These are phyloP conservation scores for Norana najaformis DNA, from an alignment of 2,888 invertebrate species.

Conservation along the genomic window DNA sequence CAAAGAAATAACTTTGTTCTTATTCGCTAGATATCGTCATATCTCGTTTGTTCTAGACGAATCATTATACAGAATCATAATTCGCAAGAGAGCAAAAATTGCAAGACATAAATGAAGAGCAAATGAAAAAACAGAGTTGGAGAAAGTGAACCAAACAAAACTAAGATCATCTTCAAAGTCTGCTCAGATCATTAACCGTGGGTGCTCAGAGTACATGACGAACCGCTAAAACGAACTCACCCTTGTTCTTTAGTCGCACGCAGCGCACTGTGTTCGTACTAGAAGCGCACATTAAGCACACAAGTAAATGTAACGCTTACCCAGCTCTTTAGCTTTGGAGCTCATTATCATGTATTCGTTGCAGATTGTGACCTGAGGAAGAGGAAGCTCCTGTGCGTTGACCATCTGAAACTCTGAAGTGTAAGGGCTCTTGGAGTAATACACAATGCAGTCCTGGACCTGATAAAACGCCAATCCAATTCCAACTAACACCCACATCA, in stretches of 20 bases:
- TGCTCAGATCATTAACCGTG: too few species aligned
- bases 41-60: too few species aligned
- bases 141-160: neutral
- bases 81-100: too few species aligned
- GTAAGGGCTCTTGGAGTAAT: neutral
- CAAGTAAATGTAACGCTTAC: too few species aligned
- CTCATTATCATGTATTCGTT: neutral
- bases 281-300: neutral
- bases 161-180: neutral
- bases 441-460: neutral
- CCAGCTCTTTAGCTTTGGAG: neutral
- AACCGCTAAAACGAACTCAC: neutral
- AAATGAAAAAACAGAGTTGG: neutral
- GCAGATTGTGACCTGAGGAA: conserved; percentile 18
- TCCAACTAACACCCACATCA: neutral
- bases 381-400: neutral
- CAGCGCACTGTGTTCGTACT: neutral
- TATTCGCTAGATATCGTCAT: too few species aligned
- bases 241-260: too few species aligned
- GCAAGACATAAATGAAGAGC: neutral
- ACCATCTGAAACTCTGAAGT: neutral
- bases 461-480: neutral
- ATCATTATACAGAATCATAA: too few species aligned
- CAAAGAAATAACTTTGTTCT: too few species aligned
- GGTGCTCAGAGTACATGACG: too few species aligned